These are phyloP conservation scores for Drosophila serrata DNA, from an alignment of 1,140 invertebrate species.

Conservation along the genomic window DNA sequence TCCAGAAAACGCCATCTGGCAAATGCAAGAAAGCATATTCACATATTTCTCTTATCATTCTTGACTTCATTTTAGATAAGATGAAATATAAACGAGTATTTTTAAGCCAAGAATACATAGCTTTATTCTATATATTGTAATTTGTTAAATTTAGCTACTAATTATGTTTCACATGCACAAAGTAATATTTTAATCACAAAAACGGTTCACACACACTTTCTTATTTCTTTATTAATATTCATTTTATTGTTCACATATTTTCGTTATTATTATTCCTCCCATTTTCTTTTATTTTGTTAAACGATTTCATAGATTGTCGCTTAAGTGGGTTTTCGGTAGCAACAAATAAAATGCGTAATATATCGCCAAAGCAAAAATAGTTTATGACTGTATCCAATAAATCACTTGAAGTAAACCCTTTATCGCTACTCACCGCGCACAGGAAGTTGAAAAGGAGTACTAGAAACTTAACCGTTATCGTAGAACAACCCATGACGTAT, in stretches of 20 bases:
- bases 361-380: not conserved
- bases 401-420: conserved; percentile 1
- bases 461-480: conserved; percentile 63
- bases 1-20: not conserved
- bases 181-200: no score
- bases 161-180: no score
- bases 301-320: not conserved
- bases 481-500: conserved; percentile 67
- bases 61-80: not conserved
- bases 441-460: conserved; percentile 67
- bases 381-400: not conserved
- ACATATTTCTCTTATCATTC: not conserved
- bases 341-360: not conserved
- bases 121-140: no score
- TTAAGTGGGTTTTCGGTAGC: not conserved
- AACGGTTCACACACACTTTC: no score
- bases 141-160: no score
- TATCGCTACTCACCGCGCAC: conserved; percentile 62
- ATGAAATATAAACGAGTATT: not conserved
- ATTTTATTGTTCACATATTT: no score
- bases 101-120: not conserved
- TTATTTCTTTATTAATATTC: no score
- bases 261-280: no score
- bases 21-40: not conserved
- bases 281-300: not conserved